These are phyloP conservation scores for Onchidella celtica DNA, from an alignment of 2,888 invertebrate species.

Conservation along the genomic window DNA sequence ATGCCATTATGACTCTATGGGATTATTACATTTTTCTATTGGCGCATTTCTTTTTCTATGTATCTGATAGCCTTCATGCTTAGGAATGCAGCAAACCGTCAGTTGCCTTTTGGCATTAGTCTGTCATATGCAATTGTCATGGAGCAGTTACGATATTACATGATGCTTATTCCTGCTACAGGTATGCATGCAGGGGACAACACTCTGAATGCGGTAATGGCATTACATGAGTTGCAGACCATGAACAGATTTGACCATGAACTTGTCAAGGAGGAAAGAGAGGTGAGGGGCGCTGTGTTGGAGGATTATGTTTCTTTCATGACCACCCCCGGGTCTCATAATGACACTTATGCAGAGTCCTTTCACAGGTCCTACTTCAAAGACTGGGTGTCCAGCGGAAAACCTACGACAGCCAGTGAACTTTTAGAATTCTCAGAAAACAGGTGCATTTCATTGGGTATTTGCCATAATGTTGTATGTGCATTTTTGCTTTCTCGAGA, in stretches of 20 bases:
- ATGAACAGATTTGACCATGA: slow-evolving; percentile 67
- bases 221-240: slow-evolving; percentile 64
- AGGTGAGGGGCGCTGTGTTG: slow-evolving; percentile 64
- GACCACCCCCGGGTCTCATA: slow-evolving; percentile 73
- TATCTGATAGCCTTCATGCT: too few relatives aligned
- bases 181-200: slow-evolving; percentile 76
- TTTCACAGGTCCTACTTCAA: slow-evolving; percentile 73
- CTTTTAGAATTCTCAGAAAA: slow-evolving; percentile 66
- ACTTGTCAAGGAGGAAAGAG: slow-evolving; percentile 54
- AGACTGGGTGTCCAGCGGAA: slow-evolving; percentile 64
- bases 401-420: slow-evolving; percentile 58
- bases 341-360: slow-evolving; percentile 75
- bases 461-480: too few relatives aligned
- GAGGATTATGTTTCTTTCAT: slow-evolving; percentile 74
- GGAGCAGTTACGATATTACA: too few relatives aligned
- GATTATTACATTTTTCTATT: too few relatives aligned
- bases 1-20: too few relatives aligned
- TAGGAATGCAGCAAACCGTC: too few relatives aligned
- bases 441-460: too few relatives aligned
- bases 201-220: slow-evolving; percentile 71
- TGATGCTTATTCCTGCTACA: slow-evolving; percentile 42
- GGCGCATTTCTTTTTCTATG: too few relatives aligned
- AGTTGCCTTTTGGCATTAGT: too few relatives aligned
- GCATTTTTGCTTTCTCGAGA: too few relatives aligned
- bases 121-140: too few relatives aligned